A percentile compares a stretch with the other conserved stretches of the same genome.
Conservation (phyloP, 2,888 invertebrate species). For the Drosophila histrio region DNA sequence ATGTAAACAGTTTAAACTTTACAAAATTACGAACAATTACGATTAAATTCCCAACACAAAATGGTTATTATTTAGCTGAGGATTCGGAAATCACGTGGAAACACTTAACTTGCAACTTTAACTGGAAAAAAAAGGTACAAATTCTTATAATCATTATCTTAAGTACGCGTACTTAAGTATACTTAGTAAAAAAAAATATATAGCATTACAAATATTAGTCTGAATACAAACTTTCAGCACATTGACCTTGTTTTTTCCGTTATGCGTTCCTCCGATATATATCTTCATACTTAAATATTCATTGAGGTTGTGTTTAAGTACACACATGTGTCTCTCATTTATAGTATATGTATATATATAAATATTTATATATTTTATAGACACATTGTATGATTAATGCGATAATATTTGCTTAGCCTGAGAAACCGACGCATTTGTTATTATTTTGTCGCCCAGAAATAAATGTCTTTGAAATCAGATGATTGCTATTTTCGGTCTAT, state of each 20-base stretch:
- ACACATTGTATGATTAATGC: slow-evolving; percentile 45
- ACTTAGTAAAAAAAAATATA: neutral
- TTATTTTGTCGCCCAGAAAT: slow-evolving; percentile 19
- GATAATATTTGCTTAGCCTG: slow-evolving; percentile 8
- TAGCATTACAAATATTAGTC: slow-evolving; percentile 14
- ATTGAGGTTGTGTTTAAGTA: slow-evolving; percentile 18
- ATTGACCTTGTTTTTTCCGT: slow-evolving; percentile 46
- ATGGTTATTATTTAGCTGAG: slow-evolving; percentile 37
- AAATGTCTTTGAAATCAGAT: slow-evolving; percentile 37
- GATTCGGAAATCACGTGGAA: slow-evolving; percentile 15
- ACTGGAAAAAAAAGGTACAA: slow-evolving; percentile 30
- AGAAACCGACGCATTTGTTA: slow-evolving; percentile 22
- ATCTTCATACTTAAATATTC: slow-evolving; percentile 1
- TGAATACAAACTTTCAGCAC: slow-evolving; percentile 7
- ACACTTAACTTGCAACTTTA: neutral
- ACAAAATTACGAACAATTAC: slow-evolving; percentile 8
- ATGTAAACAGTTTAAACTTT: slow-evolving; percentile 46
- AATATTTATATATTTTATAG: slow-evolving; percentile 24
- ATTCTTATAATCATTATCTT: neutral
- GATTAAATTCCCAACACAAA: slow-evolving; percentile 4
- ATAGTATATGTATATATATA: neutral
- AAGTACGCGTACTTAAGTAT: neutral
- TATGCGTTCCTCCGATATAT: neutral
- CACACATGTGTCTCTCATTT: slow-evolving; percentile 24
- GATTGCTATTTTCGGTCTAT: slow-evolving; percentile 29